Conservation (phyloP, 2,113 vertebrate genomes). For the Leptocoma aspasia region DNA sequence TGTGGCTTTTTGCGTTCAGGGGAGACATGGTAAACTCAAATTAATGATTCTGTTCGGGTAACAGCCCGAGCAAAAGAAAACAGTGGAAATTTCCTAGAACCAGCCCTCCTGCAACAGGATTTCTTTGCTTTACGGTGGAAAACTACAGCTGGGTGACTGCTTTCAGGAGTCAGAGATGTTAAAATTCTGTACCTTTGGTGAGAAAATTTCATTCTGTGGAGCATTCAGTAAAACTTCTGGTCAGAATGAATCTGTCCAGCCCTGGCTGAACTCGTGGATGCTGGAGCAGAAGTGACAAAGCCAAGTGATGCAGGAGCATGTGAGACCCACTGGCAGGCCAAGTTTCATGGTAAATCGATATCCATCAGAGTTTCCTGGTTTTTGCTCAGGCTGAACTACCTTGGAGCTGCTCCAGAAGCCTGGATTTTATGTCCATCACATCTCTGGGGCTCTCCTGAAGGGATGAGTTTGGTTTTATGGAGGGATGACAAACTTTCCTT, state of each 20-base stretch:
- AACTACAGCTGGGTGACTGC: background rate
- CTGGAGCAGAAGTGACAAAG: background rate
- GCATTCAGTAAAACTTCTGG: background rate
- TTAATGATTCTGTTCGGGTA: background rate
- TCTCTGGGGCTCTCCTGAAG: background rate
- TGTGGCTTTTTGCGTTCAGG: background rate
- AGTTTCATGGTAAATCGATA: rapidly evolving
- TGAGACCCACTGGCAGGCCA: background rate
- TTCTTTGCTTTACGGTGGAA: background rate
- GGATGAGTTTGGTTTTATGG: background rate
- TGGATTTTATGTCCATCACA: background rate
- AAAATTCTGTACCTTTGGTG: background rate
- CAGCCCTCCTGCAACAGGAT: background rate
- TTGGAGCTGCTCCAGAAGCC: background rate
- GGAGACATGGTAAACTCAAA: background rate
- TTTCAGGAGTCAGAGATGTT: background rate
- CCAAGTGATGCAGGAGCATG: background rate
- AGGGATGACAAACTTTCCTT: background rate
- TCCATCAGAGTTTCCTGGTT: background rate
- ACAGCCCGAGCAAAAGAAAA: background rate
- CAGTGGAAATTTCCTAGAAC: conserved; percentile 4
- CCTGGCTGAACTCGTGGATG: background rate
- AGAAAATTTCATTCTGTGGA: background rate
- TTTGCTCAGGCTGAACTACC: background rate
- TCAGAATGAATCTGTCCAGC: background rate